Percentiles rank a stretch among this genome's conserved stretches.
Conservation (phyloP, 2,113 vertebrate genomes). For the Eleginops maclovinus region DNA sequence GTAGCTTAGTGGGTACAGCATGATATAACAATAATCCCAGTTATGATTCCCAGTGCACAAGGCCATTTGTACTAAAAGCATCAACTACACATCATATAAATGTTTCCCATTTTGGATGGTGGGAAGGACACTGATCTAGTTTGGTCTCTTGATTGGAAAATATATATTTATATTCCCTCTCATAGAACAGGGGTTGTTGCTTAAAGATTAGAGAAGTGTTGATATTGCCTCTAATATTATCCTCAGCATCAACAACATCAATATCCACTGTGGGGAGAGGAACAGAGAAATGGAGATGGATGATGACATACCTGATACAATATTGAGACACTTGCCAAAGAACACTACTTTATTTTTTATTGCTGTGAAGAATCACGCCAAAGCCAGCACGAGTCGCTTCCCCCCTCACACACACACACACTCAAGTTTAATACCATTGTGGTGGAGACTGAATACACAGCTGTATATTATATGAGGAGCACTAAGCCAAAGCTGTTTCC, state of each 20-base stretch:
- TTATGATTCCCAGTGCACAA: slow-evolving; percentile 14
- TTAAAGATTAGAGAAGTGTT: slow-evolving; percentile 35
- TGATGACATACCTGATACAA: slow-evolving; percentile 52
- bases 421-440: slow-evolving; percentile 6
- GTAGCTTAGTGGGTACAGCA: not conserved
- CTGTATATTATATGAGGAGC: not conserved
- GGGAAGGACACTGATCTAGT: slow-evolving; percentile 16
- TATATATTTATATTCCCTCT: slow-evolving; percentile 23
- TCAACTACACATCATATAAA: slow-evolving; percentile 9
- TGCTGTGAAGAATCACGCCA: slow-evolving; percentile 26
- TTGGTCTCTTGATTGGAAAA: not conserved
- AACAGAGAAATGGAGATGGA: slow-evolving; percentile 42
- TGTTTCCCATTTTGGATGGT: slow-evolving; percentile 2
- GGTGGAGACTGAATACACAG: not conserved
- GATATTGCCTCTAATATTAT: slow-evolving; percentile 59
- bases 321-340: slow-evolving; percentile 35
- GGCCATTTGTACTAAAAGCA: slow-evolving; percentile 6
- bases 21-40: slow-evolving; percentile 20
- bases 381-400: not conserved
- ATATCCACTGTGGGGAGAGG: slow-evolving; percentile 46
- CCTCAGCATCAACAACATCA: slow-evolving; percentile 48
- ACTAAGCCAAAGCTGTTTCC: slow-evolving; percentile 6
- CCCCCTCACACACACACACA: not conserved
- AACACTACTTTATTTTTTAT: slow-evolving; percentile 55
- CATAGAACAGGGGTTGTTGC: not conserved